Base-by-base conservation (phyloP, 2,888 invertebrate species). In the Aplocera efformata region DNA sequence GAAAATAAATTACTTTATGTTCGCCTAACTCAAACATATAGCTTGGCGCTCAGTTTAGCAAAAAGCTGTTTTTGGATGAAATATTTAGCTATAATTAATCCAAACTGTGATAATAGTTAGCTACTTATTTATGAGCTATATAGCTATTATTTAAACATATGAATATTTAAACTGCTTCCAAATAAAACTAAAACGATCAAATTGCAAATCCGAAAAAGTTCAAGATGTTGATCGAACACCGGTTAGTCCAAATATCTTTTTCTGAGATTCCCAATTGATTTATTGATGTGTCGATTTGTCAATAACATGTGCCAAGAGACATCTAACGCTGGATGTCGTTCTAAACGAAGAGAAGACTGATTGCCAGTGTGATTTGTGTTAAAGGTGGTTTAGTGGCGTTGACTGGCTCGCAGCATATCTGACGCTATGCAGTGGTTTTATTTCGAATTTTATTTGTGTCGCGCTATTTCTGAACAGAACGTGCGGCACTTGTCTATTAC, bases 361-460 rank as follows among this genome's bases (percentile, higher is more conserved):
- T 60, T 64, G 58, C 58, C 48, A 56, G 61, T 73, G n/a, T n/a
- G n/a, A n/a, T n/a, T n/a, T n/a, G n/a, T n/a, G n/a, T 72, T 72
- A 72, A 73, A 72, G 67, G 63, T 69, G 61, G 65, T 67, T 63
- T 64, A 68, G 64, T 58, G 57, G 61, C 67, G 63, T 58, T 63
- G 63, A 65, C 69, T 63, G 56, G 63, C 63, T 67, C 69, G 69
- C 67, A 52, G 68, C 74, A 80, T 79, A 81, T 83, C 80, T 81
- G 72, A 79, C 78, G 84, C 76, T 74, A 79, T 82, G 72, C 75
- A 77, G 72, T 76, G 65, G 80, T 80, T 85, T 86, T 86, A 85
- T 88, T 88, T 85, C 82, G 67, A 73, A 82, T 83, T 88, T 86
- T 86, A 88, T 88, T 86, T 84, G 81, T 84, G 88, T 85, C 85